Evolutionary conservation across 2,888 invertebrate genomes (phyloP).

Genomic region (Eremobia ochroleuca): DNA sequence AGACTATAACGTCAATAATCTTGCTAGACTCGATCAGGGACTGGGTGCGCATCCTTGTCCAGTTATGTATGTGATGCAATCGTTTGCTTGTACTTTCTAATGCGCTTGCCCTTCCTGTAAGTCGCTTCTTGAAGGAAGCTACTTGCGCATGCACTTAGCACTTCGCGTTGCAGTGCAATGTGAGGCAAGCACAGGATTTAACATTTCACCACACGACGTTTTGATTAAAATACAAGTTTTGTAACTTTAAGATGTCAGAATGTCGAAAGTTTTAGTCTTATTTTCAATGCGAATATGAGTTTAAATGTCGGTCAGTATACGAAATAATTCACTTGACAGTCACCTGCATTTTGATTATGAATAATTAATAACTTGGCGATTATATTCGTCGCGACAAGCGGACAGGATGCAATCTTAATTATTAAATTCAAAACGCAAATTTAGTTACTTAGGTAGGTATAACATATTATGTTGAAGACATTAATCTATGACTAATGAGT

Average conservation of each 20-base stretch:
- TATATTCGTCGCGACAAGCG: conserved; percentile 25
- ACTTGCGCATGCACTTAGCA: conserved; percentile 73
- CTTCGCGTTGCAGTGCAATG: conserved; percentile 60
- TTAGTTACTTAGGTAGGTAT: neutral
- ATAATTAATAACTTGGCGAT: conserved; percentile 41
- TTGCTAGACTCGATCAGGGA: conserved; percentile 71
- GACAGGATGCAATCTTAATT: conserved; percentile 31
- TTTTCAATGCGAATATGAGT: conserved; percentile 62
- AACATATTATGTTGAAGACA: neutral
- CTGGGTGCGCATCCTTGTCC: conserved; percentile 68
- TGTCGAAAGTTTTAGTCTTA: conserved; percentile 59
- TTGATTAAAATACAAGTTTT: conserved; percentile 64
- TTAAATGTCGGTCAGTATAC: conserved; percentile 64
- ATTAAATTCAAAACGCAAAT: conserved; percentile 17
- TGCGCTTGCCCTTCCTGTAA: conserved; percentile 79
- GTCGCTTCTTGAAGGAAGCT: conserved; percentile 71
- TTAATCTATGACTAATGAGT: neutral
- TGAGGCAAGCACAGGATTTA: conserved; percentile 64
- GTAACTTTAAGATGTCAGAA: conserved; percentile 55
- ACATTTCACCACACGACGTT: conserved; percentile 58
- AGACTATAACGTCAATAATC: conserved; percentile 68
- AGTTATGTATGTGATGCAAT: conserved; percentile 75
- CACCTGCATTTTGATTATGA: conserved; percentile 53
- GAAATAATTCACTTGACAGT: conserved; percentile 59
- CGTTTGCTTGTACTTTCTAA: conserved; percentile 81